phyloP scores from a whole-genome alignment of 2,888 invertebrate species.

The Cacoxenus indagator region DNA sequence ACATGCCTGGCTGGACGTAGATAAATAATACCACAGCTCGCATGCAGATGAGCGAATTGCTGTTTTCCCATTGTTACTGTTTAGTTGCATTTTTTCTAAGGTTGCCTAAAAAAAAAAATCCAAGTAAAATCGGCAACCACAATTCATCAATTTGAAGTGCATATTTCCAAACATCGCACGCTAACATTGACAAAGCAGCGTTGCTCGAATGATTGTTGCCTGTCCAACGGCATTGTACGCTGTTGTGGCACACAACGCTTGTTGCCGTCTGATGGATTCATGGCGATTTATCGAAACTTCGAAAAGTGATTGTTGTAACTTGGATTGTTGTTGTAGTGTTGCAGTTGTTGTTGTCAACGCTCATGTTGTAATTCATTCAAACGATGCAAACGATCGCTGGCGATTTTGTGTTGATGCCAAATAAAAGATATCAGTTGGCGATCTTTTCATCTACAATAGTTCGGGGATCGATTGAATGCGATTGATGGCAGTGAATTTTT shows the following conservation, averaged over 20 bases:
- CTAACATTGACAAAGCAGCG: conserved; percentile 13
- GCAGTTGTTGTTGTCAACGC: conserved; percentile 1
- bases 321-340: not conserved
- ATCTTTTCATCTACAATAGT: not conserved
- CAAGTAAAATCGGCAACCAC: not conserved
- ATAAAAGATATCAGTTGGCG: not conserved
- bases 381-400: conserved; percentile 15
- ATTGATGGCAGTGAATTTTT: conserved; percentile 5
- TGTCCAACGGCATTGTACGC: not conserved
- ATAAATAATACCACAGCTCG: not conserved
- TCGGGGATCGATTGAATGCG: conserved; percentile 13
- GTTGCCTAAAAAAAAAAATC: not conserved
- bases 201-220: not conserved
- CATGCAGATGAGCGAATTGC: not conserved
- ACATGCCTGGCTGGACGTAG: not conserved
- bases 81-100: not conserved
- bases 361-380: conserved; percentile 22
- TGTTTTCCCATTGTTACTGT: not conserved
- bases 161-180: conserved; percentile 4
- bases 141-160: conserved; percentile 19
- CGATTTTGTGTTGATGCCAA: conserved; percentile 1
- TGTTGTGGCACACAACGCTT: not conserved
- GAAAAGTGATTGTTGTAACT: not conserved
- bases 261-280: not conserved
- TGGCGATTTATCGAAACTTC: not conserved